phyloP scores from a whole-genome alignment of 1,140 invertebrate genomes.

The Eufriesea mexicana region DNA sequence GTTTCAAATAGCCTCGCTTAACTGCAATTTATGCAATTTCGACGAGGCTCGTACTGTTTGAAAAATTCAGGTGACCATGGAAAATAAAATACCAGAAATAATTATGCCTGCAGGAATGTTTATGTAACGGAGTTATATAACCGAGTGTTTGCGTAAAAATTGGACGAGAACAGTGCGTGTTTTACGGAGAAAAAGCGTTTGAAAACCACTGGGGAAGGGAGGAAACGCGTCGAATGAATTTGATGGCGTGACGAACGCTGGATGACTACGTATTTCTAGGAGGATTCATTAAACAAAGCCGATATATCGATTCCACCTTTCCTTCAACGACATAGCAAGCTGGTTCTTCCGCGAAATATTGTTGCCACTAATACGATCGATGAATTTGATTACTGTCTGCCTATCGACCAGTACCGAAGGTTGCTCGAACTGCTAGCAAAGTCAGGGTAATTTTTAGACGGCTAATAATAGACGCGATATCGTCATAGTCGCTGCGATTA shows the following conservation, averaged over 20 bases:
- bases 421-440: constrained; percentile 18
- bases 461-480: neutral
- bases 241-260: constrained; percentile 37
- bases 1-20: too few species aligned
- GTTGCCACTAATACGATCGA: constrained; percentile 45
- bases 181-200: neutral
- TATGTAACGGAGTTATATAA: neutral
- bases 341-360: constrained; percentile 32
- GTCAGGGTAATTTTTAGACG: neutral
- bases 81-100: neutral
- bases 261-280: constrained; percentile 47
- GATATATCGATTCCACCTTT: constrained; percentile 46
- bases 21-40: too few species aligned
- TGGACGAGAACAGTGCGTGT: neutral
- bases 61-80: neutral
- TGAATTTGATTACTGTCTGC: constrained; percentile 40
- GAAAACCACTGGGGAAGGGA: constrained; percentile 29
- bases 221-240: constrained; percentile 20
- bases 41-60: too few species aligned
- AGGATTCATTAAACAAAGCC: constrained; percentile 47
- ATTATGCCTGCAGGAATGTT: neutral
- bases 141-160: neutral
- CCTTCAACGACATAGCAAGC: neutral
- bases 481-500: too few species aligned
- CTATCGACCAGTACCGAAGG: neutral